A percentile compares a stretch with the other conserved stretches of the same genome.
phyloP scores from a whole-genome alignment of 2,113 vertebrate species.

The crab-eating macaque (Macaca fascicularis) region DNA sequence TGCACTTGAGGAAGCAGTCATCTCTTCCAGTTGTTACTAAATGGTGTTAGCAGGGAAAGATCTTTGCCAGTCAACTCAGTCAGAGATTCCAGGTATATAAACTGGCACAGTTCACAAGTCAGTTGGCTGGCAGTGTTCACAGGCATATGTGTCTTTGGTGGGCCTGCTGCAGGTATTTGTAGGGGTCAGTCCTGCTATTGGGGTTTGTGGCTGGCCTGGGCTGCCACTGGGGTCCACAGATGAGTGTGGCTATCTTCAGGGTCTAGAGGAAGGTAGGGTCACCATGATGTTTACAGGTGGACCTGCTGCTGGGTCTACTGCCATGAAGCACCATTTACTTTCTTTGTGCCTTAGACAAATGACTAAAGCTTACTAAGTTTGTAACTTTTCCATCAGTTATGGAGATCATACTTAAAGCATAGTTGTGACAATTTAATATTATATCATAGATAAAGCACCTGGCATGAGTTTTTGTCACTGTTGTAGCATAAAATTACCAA shows the following conservation, averaged over 20 bases:
- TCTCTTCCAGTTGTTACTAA: not conserved
- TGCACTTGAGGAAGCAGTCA: not conserved
- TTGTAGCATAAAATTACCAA: not conserved
- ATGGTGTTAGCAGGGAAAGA: not conserved
- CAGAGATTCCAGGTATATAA: not conserved
- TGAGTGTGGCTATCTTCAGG: not conserved
- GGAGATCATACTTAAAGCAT: not conserved
- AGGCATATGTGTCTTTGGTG: not conserved
- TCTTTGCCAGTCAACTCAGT: not conserved
- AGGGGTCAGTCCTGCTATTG: not conserved
- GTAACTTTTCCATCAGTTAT: not conserved
- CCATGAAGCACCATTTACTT: not conserved
- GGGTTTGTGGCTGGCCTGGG: not conserved
- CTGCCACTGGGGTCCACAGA: not conserved
- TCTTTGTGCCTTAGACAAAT: not conserved
- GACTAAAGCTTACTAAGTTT: not conserved
- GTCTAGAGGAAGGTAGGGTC: not conserved
- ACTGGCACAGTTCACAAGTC: not conserved
- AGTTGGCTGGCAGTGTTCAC: not conserved
- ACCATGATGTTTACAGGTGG: not conserved
- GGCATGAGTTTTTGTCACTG: not conserved
- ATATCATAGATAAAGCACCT: conserved; percentile 7
- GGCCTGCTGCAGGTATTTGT: too few species aligned
- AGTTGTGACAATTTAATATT: not conserved
- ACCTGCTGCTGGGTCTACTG: not conserved